Conservation (phyloP, 2,797 vertebrate genomes). For the Alca torda region DNA sequence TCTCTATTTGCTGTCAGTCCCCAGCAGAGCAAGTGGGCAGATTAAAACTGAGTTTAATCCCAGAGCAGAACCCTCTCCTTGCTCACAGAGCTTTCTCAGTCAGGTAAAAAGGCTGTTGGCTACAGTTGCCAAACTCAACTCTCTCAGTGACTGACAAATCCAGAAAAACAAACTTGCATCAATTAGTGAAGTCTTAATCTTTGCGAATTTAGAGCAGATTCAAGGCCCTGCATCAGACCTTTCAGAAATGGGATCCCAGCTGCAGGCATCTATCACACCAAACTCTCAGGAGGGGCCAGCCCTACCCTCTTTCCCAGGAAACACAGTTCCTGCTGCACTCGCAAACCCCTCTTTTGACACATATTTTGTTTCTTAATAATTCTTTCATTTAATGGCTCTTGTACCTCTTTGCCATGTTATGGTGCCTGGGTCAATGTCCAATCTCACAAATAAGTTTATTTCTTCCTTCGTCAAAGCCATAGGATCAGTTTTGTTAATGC, state of each 20-base stretch:
- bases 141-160: not conserved
- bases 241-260: not conserved
- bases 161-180: not conserved
- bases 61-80: not conserved
- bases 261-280: not conserved
- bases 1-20: not conserved
- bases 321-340: not conserved
- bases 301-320: not conserved
- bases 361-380: not conserved
- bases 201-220: not conserved
- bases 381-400: not conserved
- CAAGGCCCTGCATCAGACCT: not conserved
- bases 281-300: not conserved
- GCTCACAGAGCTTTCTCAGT: not conserved
- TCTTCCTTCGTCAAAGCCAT: constrained; percentile 88
- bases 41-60: not conserved
- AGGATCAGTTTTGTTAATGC: constrained; percentile 91
- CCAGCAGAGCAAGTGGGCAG: not conserved
- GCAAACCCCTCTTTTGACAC: not conserved
- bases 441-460: constrained; percentile 86
- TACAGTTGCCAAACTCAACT: not conserved
- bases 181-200: not conserved
- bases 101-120: not conserved
- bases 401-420: constrained; percentile 98
- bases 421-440: constrained; percentile 90